Conservation (phyloP, 2,797 vertebrate genomes). For the Eutrigla gurnardus region DNA sequence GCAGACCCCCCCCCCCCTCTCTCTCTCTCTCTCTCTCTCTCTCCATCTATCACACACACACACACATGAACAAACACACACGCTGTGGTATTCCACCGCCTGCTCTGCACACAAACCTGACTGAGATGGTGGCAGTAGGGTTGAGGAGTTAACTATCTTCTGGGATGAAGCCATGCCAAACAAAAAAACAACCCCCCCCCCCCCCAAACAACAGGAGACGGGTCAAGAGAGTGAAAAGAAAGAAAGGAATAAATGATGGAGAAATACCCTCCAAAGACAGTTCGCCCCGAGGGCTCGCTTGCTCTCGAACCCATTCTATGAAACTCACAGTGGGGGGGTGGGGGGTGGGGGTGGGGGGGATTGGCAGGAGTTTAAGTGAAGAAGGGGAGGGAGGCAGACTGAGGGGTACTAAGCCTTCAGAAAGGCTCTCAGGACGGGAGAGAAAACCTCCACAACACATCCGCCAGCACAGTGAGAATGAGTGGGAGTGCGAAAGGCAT, state of each 20-base stretch:
- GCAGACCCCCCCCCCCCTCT: slow-evolving; percentile 60
- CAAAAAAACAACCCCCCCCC: slow-evolving; percentile 32
- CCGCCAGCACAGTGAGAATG: slow-evolving; percentile 42
- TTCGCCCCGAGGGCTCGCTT: slow-evolving; percentile 63
- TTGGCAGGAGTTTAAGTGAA: slow-evolving; percentile 55
- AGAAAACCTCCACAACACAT: slow-evolving; percentile 29
- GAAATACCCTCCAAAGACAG: slow-evolving; percentile 52
- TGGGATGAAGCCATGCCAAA: slow-evolving; percentile 68
- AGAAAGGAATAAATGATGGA: slow-evolving; percentile 39
- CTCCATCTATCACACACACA: slow-evolving; percentile 40
- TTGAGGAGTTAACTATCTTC: slow-evolving; percentile 80
- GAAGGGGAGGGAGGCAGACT: slow-evolving; percentile 45
- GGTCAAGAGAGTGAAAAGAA: slow-evolving; percentile 31
- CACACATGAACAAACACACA: slow-evolving; percentile 38
- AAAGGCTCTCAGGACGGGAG: slow-evolving; percentile 42
- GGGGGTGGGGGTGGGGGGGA: slow-evolving; percentile 15
- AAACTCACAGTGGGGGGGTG: slow-evolving; percentile 63
- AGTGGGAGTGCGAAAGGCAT: slow-evolving; percentile 59
- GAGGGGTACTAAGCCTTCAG: slow-evolving; percentile 53
- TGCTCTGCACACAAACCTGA: slow-evolving; percentile 66
- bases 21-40: slow-evolving; percentile 32
- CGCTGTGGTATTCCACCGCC: slow-evolving; percentile 47
- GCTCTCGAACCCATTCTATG: slow-evolving; percentile 68
- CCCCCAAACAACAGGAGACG: slow-evolving; percentile 53
- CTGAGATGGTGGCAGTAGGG: slow-evolving; percentile 76